Evolutionary conservation across 2,888 invertebrate species (phyloP), one percentile per base, ranked within the genome.

Genomic region (Drosophila heteroneura): DNA sequence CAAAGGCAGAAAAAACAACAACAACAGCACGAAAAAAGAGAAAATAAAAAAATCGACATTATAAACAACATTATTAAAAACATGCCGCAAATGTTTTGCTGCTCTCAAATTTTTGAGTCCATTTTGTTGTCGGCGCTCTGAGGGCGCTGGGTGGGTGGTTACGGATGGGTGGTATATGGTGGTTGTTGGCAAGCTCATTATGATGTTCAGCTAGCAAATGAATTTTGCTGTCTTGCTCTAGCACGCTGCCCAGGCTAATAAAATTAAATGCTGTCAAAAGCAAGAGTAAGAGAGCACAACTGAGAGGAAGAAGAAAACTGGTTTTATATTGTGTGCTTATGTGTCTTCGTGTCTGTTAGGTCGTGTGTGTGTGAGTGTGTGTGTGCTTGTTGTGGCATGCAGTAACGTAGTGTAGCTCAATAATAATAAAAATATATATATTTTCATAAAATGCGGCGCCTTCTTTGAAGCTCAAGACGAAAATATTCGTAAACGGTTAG

Each of bases 51-150:
- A 76, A 82, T 77, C 79, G 54, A 90, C 86, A 86, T 90, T 86
- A 83, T 79, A 82, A 85, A 82, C 89, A 87, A 84, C 89, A 90
- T 92, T 91, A 90, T 90, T 91, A 90, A 89, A 92, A 91, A 90
- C 91, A 91, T 90, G 85, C 92, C 92, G 81, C 92, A 92, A 92
- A 91, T 89, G 85, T 85, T 92, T 77, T 83, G 80, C 81, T 89
- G 62, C 78, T 80, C 78, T 82, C 82, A 80, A 77, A 91, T 89
- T 82, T 90, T 86, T 82, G 89, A 92, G 92, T 92, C 92, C 85
- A 92, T 92, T 92, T 92, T 92, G 89, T 80, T 85, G 81, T 75
- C 76, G 63, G 61, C 75, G 51, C 51, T 39, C 30, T 41, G 22
- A 30, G 41, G 39, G 16, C n/a, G 58, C n/a, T 41, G 14, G 37